Conservation (phyloP, 1,140 invertebrate species). For the Myzus persicae region DNA sequence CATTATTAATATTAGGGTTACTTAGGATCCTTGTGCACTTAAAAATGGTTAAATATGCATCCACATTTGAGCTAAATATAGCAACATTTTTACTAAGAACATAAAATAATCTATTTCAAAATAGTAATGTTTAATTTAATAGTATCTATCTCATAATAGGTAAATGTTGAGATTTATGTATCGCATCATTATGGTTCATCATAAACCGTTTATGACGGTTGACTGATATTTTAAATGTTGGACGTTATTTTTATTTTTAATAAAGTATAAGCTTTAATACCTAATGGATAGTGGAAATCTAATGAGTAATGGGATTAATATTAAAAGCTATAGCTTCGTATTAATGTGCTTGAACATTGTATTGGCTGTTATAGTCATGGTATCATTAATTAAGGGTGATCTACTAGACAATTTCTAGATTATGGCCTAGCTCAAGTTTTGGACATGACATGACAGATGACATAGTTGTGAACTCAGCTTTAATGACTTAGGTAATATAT, state of each 20-base stretch:
- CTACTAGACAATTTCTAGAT: background rate
- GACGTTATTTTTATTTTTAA: background rate
- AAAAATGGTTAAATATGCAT: background rate
- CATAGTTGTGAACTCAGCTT: background rate
- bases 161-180: background rate
- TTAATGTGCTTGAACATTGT: too few species aligned
- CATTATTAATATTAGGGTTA: background rate
- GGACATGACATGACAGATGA: background rate
- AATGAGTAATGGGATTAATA: background rate
- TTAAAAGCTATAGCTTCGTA: background rate
- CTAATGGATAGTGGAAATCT: background rate
- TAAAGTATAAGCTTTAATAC: background rate
- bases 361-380: background rate
- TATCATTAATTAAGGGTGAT: background rate
- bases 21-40: background rate
- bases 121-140: background rate
- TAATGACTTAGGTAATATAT: background rate
- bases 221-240: background rate
- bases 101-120: background rate
- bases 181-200: too few species aligned
- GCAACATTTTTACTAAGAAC: background rate
- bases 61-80: background rate
- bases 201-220: too few species aligned
- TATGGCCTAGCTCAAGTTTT: background rate
- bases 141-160: background rate